phyloP scores from a whole-genome alignment of 2,888 invertebrate species.

The Cenopis cana region DNA sequence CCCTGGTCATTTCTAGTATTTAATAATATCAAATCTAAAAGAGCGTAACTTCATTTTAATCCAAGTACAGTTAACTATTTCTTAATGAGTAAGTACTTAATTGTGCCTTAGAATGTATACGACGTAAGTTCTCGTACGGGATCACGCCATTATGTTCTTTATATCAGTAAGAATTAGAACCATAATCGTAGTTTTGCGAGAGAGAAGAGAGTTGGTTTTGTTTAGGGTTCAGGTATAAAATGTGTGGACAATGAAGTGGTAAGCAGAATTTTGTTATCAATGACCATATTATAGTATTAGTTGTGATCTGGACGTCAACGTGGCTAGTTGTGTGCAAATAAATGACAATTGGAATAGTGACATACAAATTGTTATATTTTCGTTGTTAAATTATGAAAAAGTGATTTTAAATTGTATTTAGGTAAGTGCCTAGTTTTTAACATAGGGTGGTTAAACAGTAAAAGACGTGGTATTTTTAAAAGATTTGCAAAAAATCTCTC shows the following conservation, averaged over 20 bases:
- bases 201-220: too few species aligned
- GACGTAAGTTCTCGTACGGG: neutral
- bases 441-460: too few species aligned
- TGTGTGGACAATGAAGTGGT: neutral
- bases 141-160: neutral
- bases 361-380: too few species aligned
- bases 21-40: neutral
- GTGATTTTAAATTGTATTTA: too few species aligned
- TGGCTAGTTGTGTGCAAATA: neutral
- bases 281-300: neutral
- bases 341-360: too few species aligned
- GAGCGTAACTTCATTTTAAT: neutral
- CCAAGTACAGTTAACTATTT: neutral
- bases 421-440: too few species aligned
- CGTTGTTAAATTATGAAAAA: too few species aligned
- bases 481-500: too few species aligned
- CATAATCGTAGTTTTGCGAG: neutral
- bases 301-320: neutral
- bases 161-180: neutral
- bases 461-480: too few species aligned
- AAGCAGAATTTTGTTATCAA: constrained; percentile 14
- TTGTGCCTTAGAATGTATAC: neutral
- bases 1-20: too few species aligned
- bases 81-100: neutral
- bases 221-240: too few species aligned